These are phyloP conservation scores for Cavia porcellus DNA, from an alignment of 2,113 vertebrate genomes.

Conservation along the genomic window DNA sequence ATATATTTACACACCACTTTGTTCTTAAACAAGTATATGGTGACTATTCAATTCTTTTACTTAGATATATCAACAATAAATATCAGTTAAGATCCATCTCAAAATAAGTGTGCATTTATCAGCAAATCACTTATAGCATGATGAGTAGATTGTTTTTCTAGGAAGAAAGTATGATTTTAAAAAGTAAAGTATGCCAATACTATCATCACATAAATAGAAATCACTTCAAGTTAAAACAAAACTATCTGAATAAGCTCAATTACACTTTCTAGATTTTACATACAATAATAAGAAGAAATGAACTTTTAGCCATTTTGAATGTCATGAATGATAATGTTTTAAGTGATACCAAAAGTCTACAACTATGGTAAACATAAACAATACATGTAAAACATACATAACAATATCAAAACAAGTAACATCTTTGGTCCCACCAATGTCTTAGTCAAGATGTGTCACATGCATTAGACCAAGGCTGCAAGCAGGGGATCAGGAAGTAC, in stretches of 20 bases:
- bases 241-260: conserved; percentile 21
- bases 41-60: conserved; percentile 30
- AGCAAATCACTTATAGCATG: background rate
- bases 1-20: conserved; percentile 30
- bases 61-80: conserved; percentile 50
- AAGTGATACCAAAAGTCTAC: background rate
- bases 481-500: conserved; percentile 3
- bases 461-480: background rate
- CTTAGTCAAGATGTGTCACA: conserved; percentile 4
- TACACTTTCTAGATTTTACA: background rate
- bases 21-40: background rate
- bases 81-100: conserved; percentile 17
- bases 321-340: background rate
- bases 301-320: conserved; percentile 2
- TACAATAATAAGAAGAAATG: conserved; percentile 46
- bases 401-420: background rate
- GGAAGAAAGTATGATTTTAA: conserved; percentile 34
- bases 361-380: background rate
- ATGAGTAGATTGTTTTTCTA: conserved; percentile 17
- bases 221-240: conserved; percentile 14
- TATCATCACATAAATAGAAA: conserved; percentile 27
- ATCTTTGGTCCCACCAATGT: background rate
- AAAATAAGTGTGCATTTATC: conserved; percentile 55
- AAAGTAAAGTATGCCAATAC: conserved; percentile 43
- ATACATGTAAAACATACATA: background rate